A percentile compares a stretch with the other conserved stretches of the same genome.
These are phyloP conservation scores for Poecilia latipinna DNA, from an alignment of 2,113 vertebrate species.

Conservation along the genomic window DNA sequence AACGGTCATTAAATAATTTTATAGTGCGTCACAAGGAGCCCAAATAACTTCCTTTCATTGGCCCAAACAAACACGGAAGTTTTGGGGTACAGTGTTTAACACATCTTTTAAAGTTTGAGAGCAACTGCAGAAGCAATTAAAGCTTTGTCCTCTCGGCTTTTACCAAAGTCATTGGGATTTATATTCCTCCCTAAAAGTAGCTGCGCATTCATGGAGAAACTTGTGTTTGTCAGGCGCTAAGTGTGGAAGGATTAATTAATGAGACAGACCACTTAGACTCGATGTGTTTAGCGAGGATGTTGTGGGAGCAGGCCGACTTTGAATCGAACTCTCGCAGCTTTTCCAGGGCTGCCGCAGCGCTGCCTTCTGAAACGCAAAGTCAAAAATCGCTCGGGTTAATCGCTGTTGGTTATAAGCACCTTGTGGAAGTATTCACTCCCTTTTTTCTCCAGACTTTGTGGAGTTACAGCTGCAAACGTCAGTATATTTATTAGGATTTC, in stretches of 20 bases:
- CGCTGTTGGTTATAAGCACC: slow-evolving; percentile 18
- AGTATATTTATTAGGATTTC: background rate
- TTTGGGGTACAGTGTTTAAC: slow-evolving; percentile 47
- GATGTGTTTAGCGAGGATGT: slow-evolving; percentile 47
- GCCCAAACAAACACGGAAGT: slow-evolving; percentile 21
- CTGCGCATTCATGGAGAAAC: slow-evolving; percentile 53
- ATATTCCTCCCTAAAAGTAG: slow-evolving; percentile 67
- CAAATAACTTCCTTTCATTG: slow-evolving; percentile 35
- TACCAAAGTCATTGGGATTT: slow-evolving; percentile 76
- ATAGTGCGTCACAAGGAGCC: slow-evolving; percentile 14
- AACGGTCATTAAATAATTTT: slow-evolving; percentile 2
- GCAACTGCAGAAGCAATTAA: slow-evolving; percentile 57
- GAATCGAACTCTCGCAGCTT: slow-evolving; percentile 66
- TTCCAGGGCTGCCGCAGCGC: slow-evolving; percentile 49
- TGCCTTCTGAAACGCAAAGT: slow-evolving; percentile 22
- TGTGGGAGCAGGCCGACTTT: slow-evolving; percentile 50
- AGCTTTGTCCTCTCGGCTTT: slow-evolving; percentile 62
- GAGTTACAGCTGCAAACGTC: background rate
- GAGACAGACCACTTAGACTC: slow-evolving; percentile 57
- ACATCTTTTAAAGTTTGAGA: slow-evolving; percentile 51
- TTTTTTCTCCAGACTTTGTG: background rate
- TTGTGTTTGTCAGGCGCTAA: slow-evolving; percentile 65
- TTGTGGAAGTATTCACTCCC: background rate
- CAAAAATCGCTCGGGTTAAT: background rate
- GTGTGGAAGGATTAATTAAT: slow-evolving; percentile 74